Base-by-base conservation (phyloP, 1,140 invertebrate species). In the Drosophila orena region DNA sequence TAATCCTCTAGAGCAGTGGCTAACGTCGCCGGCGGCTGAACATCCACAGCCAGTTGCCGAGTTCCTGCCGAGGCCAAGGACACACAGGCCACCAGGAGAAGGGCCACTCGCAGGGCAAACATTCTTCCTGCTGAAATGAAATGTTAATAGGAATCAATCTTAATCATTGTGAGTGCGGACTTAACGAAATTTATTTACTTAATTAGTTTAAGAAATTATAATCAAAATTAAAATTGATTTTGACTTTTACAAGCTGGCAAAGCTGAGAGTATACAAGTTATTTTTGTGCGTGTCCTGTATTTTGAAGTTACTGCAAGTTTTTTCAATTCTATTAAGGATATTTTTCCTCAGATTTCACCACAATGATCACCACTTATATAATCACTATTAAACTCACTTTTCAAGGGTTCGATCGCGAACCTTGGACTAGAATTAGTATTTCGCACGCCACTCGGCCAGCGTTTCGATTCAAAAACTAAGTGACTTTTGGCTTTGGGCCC, bases 391-490 rank as follows among this genome's bases (percentile, higher is more conserved):
- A 24, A 66, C 60, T 56, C 71, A 75, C 70, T 65, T 44, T 49
- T 5, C 12, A 53, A 52, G 35, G 44, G 24, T 12, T 68, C 62
- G 47, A 35, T 77, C 46, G 38, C 11, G 55, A 12, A 22, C 30
- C 20, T 42, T 17, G 70, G 52, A 35, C 50, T 59, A 49, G 47
- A 38, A 38, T 40, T 59, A 34, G 40, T 72, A 49, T 37, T 47
- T 71, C 44, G 50, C 35, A 43, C 56, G 70, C 42, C 56, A 54
- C 56, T 73, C 47, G 38, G 60, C 43, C 44, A 60, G 69, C 79
- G 56, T 65, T 64, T 72, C 75, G 53, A 55, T 58, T 69, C 46
- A 49, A 40, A 56, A 73, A 89, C 84, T 88, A 72, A 86, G 43
- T 22, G 43, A 20, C 15, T 4, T 34, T 43, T 22, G 35, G 11